Base-by-base conservation (phyloP, 2,888 invertebrate genomes). In the Lagria hirta region DNA sequence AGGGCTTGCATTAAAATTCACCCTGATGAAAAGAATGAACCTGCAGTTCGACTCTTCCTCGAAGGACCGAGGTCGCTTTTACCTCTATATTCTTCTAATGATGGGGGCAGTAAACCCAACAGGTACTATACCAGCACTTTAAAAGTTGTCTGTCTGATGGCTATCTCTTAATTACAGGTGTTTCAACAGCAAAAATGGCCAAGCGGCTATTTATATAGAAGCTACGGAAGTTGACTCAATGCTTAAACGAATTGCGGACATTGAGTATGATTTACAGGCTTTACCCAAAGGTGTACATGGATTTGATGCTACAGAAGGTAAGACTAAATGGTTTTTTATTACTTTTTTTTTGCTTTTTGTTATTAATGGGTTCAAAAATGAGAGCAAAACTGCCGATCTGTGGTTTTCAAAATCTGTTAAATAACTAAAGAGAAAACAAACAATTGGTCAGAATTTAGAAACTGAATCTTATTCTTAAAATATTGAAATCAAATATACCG, bases 191-290 rank as follows among this genome's bases (percentile, higher is more conserved):
- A 73, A 76, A 30, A 74, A 73, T 10, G 82, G 82, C 3, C 77
- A 80, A 45, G 82, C 79, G 4, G 83, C 84, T 1, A 71, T 85
- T 6, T 85, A 83, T 62, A 79, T 85, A 11, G 84, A 85, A 62
- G 74, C 78, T 2, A 64, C 65, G 13, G 67, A 66, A 1, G 77
- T 75, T 38, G 74, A 75, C 7, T 74, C 75, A 0, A 70, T 75
- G 1, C 69, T 70, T 40, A 75, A 77, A 49, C 66, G 78, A 43
- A 74, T 77, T 27, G 80, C 81, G 2, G 77, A 77, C 29, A 77
- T 87, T 57, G 80, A 81, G 58, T 88, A 88, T 61, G 86, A 87
- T 65, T 77, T 86, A 23, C 79, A 82, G 55, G 75, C 81, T 1
- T 63, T 82, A 21, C 73, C 78, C 12, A 63, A 65, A 40, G 71